Evolutionary conservation across 2,888 invertebrate genomes (phyloP), one percentile per base, ranked within the genome.

Genomic region (Sarcophaga rosellei): DNA sequence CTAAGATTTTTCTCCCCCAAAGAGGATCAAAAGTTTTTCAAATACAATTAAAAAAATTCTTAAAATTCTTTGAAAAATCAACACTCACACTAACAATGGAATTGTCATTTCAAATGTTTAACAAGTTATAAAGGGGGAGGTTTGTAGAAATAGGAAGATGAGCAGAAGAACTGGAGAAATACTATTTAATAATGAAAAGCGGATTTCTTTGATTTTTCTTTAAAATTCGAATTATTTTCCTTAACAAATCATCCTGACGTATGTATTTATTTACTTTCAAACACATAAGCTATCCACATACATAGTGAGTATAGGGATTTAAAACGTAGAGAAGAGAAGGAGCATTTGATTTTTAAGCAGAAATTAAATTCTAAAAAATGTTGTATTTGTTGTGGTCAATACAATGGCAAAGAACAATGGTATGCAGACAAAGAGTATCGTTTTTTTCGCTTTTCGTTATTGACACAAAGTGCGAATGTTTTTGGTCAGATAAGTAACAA

Each of bases 401-500:
- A 35, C 8, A 35, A 35, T 35, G 35, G 35, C 35, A 35, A 35
- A 35, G 35, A 35, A 35, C 35, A 35, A 35, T 35, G 35, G 10
- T 35, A 10, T 35, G 35, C 35, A 35, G 35, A 35, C 35, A 35
- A 35, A 35, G 35, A 10, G 35, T 10, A 35, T 35, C 10, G 8
- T 35, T 10, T 35, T 35, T 35, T 0, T 35, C 0, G 8, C 1
- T 35, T 1, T 8, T 35, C 10, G 35, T 35, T 35, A 0, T 35
- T 1, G 2, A 35, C 35, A 53, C 25, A 57, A 79, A 79, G 79
- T 79, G 79, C 65, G 79, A 79, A 79, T 79, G 72, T 70, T 79
- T 72, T 72, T 70, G 25, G 69, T 53, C 83, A 88, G 87, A 89
- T 87, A 89, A 86, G 72, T 61, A 72, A n/a, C n/a, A n/a, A n/a